Evolutionary conservation across 2,113 vertebrate species (phyloP).

Genomic region (Tretioscincus oriximinensis): DNA sequence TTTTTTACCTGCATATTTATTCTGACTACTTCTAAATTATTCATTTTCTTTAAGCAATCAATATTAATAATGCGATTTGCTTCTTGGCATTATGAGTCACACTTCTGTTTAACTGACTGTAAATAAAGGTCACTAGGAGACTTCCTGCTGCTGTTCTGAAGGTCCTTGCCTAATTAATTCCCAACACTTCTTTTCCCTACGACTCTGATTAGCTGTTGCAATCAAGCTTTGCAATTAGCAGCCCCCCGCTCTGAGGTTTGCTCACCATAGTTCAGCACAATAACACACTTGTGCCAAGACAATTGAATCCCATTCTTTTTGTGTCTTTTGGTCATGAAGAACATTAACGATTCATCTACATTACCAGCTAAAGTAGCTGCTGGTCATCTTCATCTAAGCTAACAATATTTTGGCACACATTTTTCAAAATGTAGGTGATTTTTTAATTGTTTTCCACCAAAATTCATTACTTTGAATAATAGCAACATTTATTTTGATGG

Average conservation of each 20-base stretch:
- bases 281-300: constrained; percentile 43
- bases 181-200: constrained; percentile 72
- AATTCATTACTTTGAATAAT: background rate
- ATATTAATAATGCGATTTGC: constrained; percentile 88
- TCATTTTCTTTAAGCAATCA: constrained; percentile 88
- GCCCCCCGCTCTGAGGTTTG: constrained; percentile 72
- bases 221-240: constrained; percentile 84
- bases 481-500: background rate
- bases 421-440: background rate
- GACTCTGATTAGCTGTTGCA: constrained; percentile 84
- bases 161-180: constrained; percentile 87
- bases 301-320: constrained; percentile 54
- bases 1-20: constrained; percentile 80
- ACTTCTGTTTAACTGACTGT: constrained; percentile 88
- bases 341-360: constrained; percentile 48
- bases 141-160: constrained; percentile 84
- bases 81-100: constrained; percentile 86
- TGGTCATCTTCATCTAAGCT: constrained; percentile 23
- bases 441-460: background rate
- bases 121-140: constrained; percentile 87
- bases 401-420: constrained; percentile 11
- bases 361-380: constrained; percentile 31
- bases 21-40: constrained; percentile 84
- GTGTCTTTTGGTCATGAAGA: constrained; percentile 40
- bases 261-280: constrained; percentile 53